Evolutionary conservation across 2,888 invertebrate species (phyloP).

Genomic region (Stenotaenia linearis): DNA sequence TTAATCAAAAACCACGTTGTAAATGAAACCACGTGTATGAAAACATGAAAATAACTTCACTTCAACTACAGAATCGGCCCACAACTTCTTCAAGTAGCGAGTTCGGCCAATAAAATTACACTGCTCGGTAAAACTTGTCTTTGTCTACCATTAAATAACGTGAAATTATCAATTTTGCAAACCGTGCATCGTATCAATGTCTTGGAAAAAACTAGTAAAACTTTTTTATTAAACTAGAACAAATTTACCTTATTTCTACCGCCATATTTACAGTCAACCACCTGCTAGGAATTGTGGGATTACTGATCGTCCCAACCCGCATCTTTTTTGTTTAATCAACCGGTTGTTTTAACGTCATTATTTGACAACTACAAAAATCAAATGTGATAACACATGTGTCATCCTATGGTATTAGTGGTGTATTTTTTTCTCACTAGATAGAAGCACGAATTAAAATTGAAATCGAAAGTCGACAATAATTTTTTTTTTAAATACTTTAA

Average conservation of each 20-base stretch:
- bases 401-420: not conserved
- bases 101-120: not conserved
- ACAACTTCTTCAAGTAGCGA: not conserved
- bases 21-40: not conserved
- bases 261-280: constrained; percentile 24
- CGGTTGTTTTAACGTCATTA: not conserved
- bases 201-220: not conserved
- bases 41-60: not conserved
- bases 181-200: not conserved
- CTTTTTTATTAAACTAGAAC: constrained; percentile 4
- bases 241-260: constrained; percentile 20
- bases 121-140: not conserved
- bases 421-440: not conserved
- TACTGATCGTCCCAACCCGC: not conserved
- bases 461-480: not conserved
- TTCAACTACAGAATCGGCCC: not conserved
- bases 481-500: no score
- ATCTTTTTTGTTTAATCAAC: not conserved
- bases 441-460: not conserved
- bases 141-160: not conserved
- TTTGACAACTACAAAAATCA: not conserved
- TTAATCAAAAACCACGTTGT: not conserved
- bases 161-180: not conserved
- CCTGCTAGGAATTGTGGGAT: constrained; percentile 10
- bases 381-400: not conserved